Evolutionary conservation across 2,888 invertebrate genomes (phyloP), one percentile per base, ranked within the genome.

Genomic region (Aleiodes testaceus): DNA sequence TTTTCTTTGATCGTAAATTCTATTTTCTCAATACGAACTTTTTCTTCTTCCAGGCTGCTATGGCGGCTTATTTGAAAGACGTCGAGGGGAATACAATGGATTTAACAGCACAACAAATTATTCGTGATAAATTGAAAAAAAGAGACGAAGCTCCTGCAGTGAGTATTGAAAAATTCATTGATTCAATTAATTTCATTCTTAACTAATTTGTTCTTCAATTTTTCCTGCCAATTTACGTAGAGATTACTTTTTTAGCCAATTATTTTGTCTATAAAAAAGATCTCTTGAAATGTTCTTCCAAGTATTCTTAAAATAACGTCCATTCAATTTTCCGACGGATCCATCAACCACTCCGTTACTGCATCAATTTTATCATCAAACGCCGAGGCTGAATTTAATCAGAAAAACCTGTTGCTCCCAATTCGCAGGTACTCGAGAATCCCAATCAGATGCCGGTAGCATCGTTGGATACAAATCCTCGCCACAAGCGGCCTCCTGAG

Each of bases 1-100:
- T 42, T 7, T n/a, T 6, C n/a, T 22, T 63, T 42, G 5, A 18
- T n/a, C 30, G 16, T 55, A 20, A 26, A 12, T 53, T 65, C 45
- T 55, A 16, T 59, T 16, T 7, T 36, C 18, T 3, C 42, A 59
- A 59, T 16, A 9, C 16, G 11, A 36, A 36, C 45, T 50, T 67
- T 1, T n/a, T 26, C 49, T 45, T 63, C 20, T 61, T 74, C 73
- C 77, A 91, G 83, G 96, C 95, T 14, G 97, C 97, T 0, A 89
- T 97, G 92, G 93, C 92, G 78, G 95, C 97, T 0, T 96, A 97
- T 82, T 89, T 94, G 74, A 94, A 93, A 86, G 97, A 98, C 88
- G 91, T 97, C 1, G 92, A 92, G 82, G 90, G 82, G 73, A 82
- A 86, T 44, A 83, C 78, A n/a, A 79, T 79, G 47, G 87, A 87